phyloP scores from a whole-genome alignment of 2,113 vertebrate genomes.

The Colius striatus region DNA sequence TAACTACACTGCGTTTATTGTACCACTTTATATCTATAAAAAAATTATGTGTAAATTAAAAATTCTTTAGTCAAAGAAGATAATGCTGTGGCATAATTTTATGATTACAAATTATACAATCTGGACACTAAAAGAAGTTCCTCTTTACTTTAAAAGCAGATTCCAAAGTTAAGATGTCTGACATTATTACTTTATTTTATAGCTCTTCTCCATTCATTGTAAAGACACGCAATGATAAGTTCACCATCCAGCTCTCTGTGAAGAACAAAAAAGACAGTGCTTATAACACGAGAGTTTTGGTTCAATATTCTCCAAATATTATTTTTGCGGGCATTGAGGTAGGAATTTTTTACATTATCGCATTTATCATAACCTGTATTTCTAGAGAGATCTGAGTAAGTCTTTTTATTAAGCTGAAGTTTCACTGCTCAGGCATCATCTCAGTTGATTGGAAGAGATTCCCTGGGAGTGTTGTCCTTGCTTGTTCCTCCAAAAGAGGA shows the following conservation, averaged over 20 bases:
- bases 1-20: conserved; percentile 35
- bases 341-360: not conserved
- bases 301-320: conserved; percentile 89
- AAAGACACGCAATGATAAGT: conserved; percentile 82
- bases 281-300: conserved; percentile 89
- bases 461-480: not conserved
- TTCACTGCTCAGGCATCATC: not conserved
- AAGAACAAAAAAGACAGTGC: conserved; percentile 90
- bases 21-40: not conserved
- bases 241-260: conserved; percentile 82
- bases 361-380: not conserved
- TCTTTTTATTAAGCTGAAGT: not conserved
- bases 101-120: not conserved
- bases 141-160: not conserved
- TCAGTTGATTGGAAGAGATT: not conserved
- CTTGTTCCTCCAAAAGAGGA: not conserved
- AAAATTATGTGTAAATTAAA: not conserved
- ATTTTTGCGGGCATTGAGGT: conserved; percentile 94
- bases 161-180: not conserved
- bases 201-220: conserved; percentile 80
- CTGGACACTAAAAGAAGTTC: not conserved
- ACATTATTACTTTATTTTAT: conserved; percentile 24
- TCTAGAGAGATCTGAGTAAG: not conserved
- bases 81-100: not conserved
- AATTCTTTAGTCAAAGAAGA: not conserved